phyloP scores from a whole-genome alignment of 2,113 vertebrate genomes.

The Coturnix japonica region DNA sequence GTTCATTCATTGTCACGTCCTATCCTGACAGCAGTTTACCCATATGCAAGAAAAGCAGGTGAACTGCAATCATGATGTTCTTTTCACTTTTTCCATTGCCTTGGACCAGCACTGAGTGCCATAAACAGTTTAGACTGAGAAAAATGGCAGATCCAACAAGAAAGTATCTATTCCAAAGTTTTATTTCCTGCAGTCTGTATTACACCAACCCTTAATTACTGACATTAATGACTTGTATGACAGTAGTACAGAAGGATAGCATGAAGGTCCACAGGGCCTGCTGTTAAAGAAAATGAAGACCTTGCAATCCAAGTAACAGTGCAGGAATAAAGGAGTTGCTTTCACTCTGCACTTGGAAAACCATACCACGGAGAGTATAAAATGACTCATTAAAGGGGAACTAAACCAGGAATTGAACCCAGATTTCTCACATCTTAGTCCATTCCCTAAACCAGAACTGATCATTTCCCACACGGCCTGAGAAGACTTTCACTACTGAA shows the following conservation, averaged over 20 bases:
- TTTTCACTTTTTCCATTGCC: not conserved
- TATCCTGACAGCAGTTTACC: not conserved
- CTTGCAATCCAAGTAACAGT: not conserved
- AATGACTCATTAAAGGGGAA: not conserved
- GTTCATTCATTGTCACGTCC: not conserved
- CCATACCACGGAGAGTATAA: not conserved
- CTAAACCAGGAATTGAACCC: not conserved
- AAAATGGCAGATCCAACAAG: not conserved
- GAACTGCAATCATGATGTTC: fast-evolving
- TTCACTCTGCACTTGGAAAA: not conserved
- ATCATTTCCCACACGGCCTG: not conserved
- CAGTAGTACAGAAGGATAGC: not conserved
- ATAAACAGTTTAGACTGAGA: not conserved
- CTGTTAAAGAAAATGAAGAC: not conserved
- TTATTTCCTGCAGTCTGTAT: not conserved
- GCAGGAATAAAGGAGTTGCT: not conserved
- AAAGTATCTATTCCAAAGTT: not conserved
- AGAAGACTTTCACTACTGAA: not conserved
- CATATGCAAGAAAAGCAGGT: not conserved
- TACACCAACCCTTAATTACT: not conserved
- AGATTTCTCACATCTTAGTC: not conserved
- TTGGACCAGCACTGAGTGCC: not conserved
- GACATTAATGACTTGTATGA: not conserved
- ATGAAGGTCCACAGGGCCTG: not conserved
- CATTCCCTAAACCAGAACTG: not conserved